Evolutionary conservation across 2,888 invertebrate species (phyloP).

Genomic region (Oscheius onirici): DNA sequence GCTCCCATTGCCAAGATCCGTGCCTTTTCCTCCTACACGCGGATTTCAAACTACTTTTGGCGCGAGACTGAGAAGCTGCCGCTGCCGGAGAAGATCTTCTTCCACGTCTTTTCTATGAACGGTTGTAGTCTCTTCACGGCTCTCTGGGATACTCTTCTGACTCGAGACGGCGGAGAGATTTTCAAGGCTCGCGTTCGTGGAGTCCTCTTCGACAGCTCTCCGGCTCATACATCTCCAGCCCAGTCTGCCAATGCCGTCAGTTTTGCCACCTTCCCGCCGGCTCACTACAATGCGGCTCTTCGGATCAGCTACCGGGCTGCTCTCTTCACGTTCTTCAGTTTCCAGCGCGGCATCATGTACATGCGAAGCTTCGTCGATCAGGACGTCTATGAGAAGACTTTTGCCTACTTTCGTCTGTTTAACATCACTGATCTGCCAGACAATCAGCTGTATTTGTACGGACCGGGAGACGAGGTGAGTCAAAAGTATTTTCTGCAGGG

Average conservation of each 20-base stretch:
- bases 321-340: constrained; percentile 59
- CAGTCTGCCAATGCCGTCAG: constrained; percentile 68
- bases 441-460: constrained; percentile 78
- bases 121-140: constrained; percentile 64
- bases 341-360: constrained; percentile 62
- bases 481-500: constrained; percentile 59
- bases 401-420: constrained; percentile 65
- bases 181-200: constrained; percentile 57
- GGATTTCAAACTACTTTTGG: constrained; percentile 52
- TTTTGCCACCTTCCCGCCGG: constrained; percentile 62
- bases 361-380: constrained; percentile 59
- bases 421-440: constrained; percentile 59
- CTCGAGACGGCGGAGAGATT: constrained; percentile 39
- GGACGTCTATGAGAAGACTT: constrained; percentile 60
- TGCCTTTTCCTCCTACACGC: constrained; percentile 57
- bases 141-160: constrained; percentile 59
- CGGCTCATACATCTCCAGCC: constrained; percentile 63
- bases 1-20: constrained; percentile 64
- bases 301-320: constrained; percentile 56
- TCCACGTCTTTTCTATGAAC: constrained; percentile 60
- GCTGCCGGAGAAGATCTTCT: constrained; percentile 29
- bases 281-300: constrained; percentile 49
- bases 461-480: constrained; percentile 48
- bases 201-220: constrained; percentile 69
- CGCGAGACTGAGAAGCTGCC: constrained; percentile 10